Conservation (phyloP, 2,888 invertebrate species). For the Tanypteryx hageni region DNA sequence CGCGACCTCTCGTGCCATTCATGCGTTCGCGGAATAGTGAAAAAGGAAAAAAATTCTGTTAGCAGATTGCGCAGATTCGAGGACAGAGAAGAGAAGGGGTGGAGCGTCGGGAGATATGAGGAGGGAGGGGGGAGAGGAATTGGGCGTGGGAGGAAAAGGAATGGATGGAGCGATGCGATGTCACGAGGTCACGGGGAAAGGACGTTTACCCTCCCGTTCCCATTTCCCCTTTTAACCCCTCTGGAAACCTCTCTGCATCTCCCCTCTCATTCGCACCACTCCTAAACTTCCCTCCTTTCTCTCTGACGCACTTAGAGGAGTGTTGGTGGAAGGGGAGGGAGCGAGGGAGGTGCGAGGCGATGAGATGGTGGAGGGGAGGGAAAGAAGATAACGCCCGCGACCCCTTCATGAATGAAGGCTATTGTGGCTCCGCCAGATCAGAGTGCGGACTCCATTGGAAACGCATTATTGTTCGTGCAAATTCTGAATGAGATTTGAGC, state of each 20-base stretch:
- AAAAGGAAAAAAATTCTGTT: no score
- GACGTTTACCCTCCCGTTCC: constrained; percentile 12
- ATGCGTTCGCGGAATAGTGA: no score
- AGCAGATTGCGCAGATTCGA: no score
- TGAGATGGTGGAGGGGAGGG: no score
- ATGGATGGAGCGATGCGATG: background rate
- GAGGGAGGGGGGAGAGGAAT: background rate
- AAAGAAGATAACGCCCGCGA: background rate
- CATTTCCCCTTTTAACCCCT: background rate
- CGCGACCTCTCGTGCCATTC: no score
- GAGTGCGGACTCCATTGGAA: background rate
- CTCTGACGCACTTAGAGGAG: background rate
- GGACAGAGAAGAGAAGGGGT: no score
- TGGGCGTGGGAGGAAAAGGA: background rate
- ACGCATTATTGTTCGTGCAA: background rate
- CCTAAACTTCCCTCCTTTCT: no score
- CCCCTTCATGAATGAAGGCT: background rate
- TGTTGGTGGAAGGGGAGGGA: background rate
- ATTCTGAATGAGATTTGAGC: background rate
- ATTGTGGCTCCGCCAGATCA: background rate
- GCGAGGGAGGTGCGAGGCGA: no score
- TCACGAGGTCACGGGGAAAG: background rate
- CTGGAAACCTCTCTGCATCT: background rate
- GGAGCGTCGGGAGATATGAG: background rate
- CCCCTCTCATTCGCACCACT: background rate